Base-by-base conservation (phyloP, 2,113 vertebrate genomes). In the Beaufortia kweichowensis region DNA sequence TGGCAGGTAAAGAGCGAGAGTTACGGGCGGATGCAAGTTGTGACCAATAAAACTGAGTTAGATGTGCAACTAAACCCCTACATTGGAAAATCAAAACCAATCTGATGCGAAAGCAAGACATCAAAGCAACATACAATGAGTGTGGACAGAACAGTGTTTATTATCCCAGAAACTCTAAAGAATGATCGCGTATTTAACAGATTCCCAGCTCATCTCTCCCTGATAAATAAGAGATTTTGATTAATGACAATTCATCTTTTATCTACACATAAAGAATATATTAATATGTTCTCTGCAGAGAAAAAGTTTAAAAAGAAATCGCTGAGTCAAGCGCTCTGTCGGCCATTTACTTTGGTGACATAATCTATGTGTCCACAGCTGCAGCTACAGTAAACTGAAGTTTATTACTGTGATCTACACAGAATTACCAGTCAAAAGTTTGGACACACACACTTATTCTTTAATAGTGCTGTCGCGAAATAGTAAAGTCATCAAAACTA, bases 321-420 rank as follows among this genome's bases (percentile, higher is more conserved):
- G 69, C 69, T 6, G 55, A 72, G 33, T 59, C 33, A 59, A 43
- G 11, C 15, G 35, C 59, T 59, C 55, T 72, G 55, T 14, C 23
- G 8, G 69, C 55, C 55, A 26, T 41, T 72, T 26, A 72, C 55
- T 59, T 53, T 23, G 69, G 33, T 59, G 69, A 72, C 53, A 59
- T 72, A 72, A 72, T 72, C 69, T 72, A 72, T 72, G 69, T 17
- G 53, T 19, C 31, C 55, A 59, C 69, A 72, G 55, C 53, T 72
- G 69, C 69, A 41, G 69, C 69, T 72, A 72, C 69, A 41, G 69
- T 72, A 72, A 59, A 59, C 50, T 28, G 55, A 11, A 59, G 33
- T 72, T 72, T 72, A 72, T 72, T 59, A 72, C 48, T 33, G 12
- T 15, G 29, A 48, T 69, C 48, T 28, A 41, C 55, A 33, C 53